Evolutionary conservation across 2,113 vertebrate species (phyloP), one percentile per base, ranked within the genome.

Genomic region (Hylia prasina): DNA sequence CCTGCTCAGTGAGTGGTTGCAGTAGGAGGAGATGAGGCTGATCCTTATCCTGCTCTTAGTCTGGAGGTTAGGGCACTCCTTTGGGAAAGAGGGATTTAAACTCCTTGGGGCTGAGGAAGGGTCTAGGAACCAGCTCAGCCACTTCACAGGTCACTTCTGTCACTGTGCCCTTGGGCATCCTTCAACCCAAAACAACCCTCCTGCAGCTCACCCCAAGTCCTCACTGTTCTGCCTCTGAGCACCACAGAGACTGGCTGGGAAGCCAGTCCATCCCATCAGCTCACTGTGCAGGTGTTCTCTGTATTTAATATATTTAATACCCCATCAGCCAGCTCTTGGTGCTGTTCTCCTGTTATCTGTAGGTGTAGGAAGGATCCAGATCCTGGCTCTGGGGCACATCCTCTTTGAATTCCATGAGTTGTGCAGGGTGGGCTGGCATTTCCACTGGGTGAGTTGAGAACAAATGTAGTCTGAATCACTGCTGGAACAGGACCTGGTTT

Each of bases 71-170:
- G 66, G 53, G 8, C 78, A 45, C 27, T 94, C 47, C 84, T 92
- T 71, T 35, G 70, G 79, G 79, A 91, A 87, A 47, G 54, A 45
- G 64, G 75, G 82, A 61, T 92, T 94, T 86, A n/a, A 93, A 85
- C 85, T 65, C 75, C 85, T 88, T 53, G n/a, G 28, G 92, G 79
- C 82, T 88, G 82, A 76, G 82, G 87, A 75, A 24, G 82, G 82
- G 78, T 90, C 82, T 37, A 11, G 66, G 70, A 95, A 94, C 85
- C 92, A 87, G 96, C 87, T 93, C 44, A 42, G 77, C 94, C 86
- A 3, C 95, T 88, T 69, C 24, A 25, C 70, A 69, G 68, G 87
- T 85, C 82, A 40, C 44, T 87, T 90, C 61, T 91, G 21, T 68
- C 51, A 47, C 9, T 8, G 48, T 0, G 4, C 60, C 85, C 5